Evolutionary conservation across 2,888 invertebrate genomes (phyloP).

Genomic region (Cosmia trapezina): DNA sequence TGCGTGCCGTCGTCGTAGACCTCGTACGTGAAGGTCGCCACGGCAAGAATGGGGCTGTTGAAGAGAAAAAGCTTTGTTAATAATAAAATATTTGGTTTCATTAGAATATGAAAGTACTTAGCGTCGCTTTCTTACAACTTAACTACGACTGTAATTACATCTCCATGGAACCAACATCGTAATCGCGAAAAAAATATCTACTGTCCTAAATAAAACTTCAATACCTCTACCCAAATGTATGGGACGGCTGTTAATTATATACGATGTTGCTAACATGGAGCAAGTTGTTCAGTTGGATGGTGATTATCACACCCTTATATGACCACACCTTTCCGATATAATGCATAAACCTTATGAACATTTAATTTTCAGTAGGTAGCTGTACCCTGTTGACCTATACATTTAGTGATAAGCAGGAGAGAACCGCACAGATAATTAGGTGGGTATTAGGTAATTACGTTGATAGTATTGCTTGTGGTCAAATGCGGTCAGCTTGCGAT

Average conservation of each 20-base stretch:
- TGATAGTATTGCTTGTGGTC: neutral
- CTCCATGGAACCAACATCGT: too few relatives aligned
- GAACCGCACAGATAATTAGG: constrained; percentile 36
- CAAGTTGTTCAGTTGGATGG: too few relatives aligned
- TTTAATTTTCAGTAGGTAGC: neutral
- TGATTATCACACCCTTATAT: too few relatives aligned
- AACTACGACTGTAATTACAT: too few relatives aligned
- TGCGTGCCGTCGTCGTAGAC: constrained; percentile 93
- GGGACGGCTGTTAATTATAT: too few relatives aligned
- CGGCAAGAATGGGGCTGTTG: constrained; percentile 95
- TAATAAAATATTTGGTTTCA: neutral
- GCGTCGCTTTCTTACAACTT: neutral
- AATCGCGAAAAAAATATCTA: too few relatives aligned
- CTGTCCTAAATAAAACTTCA: too few relatives aligned
- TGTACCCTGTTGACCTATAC: neutral
- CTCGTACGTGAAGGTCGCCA: constrained; percentile 94
- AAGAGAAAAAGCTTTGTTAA: constrained; percentile 63
- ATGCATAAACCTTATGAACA: neutral
- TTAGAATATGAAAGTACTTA: neutral
- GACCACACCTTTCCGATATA: too few relatives aligned
- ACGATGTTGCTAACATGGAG: too few relatives aligned
- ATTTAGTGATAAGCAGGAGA: constrained; percentile 30
- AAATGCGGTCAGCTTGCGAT: constrained; percentile 31
- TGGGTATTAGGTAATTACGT: neutral
- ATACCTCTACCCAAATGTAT: too few relatives aligned